Percentiles rank a stretch among this genome's conserved stretches.
phyloP scores from a whole-genome alignment of 2,113 vertebrate genomes.

The Poeciliopsis retropinna region DNA sequence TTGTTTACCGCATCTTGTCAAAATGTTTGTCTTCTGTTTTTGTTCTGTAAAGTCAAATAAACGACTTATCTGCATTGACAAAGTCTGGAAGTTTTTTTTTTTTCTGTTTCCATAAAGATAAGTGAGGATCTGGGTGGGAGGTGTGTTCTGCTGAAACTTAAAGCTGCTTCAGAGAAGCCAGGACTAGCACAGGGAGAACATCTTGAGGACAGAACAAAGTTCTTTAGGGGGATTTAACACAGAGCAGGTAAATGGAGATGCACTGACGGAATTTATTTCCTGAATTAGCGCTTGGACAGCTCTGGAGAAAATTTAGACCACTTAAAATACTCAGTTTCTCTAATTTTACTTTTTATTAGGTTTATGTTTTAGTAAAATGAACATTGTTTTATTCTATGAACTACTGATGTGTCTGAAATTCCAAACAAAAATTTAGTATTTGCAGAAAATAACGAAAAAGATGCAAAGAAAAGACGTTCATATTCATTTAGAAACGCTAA shows the following conservation, averaged over 20 bases:
- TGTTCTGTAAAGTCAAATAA: slow-evolving; percentile 67
- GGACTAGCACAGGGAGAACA: slow-evolving; percentile 63
- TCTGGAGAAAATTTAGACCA: too few species aligned
- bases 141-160: slow-evolving; percentile 76
- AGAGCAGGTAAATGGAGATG: slow-evolving; percentile 44
- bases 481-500: too few species aligned
- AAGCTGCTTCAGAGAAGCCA: slow-evolving; percentile 33
- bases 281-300: neutral
- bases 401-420: too few species aligned
- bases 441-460: too few species aligned
- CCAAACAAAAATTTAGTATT: too few species aligned
- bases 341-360: too few species aligned
- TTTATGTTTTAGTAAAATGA: too few species aligned
- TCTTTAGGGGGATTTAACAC: neutral
- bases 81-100: slow-evolving; percentile 26
- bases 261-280: neutral
- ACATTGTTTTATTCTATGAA: too few species aligned
- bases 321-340: too few species aligned
- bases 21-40: slow-evolving; percentile 49
- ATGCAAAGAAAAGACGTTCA: too few species aligned
- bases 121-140: slow-evolving; percentile 64
- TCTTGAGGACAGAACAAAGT: slow-evolving; percentile 44
- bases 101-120: slow-evolving; percentile 12
- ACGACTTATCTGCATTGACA: slow-evolving; percentile 69
- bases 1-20: slow-evolving; percentile 23